Evolutionary conservation across 2,888 invertebrate species (phyloP).

Genomic region (Podabrus alpinus): DNA sequence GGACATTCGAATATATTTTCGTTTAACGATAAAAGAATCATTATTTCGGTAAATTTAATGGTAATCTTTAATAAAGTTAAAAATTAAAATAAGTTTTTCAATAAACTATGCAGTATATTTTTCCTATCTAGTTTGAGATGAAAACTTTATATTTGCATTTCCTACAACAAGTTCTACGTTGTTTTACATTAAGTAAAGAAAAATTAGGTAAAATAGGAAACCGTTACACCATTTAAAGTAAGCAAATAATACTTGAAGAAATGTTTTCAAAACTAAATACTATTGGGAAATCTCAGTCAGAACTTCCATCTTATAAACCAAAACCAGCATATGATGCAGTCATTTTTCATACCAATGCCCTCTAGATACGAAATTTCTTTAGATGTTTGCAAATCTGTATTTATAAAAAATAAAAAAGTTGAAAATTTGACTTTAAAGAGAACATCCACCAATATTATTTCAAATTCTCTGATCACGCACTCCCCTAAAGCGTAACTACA

Average conservation of each 20-base stretch:
- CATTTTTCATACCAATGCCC: slow-evolving; percentile 22
- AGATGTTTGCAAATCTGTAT: slow-evolving; percentile 20
- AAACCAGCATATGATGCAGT: slow-evolving; percentile 19
- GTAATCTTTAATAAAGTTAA: not conserved
- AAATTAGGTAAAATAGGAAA: slow-evolving; percentile 1
- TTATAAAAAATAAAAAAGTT: slow-evolving; percentile 15
- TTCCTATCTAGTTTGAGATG: not conserved
- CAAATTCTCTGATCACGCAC: slow-evolving; percentile 16
- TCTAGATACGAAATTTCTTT: slow-evolving; percentile 7
- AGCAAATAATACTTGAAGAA: slow-evolving; percentile 20
- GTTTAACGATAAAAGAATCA: not conserved
- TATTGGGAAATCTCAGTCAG: slow-evolving; percentile 24
- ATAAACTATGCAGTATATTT: too few species aligned
- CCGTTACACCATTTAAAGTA: slow-evolving; percentile 3
- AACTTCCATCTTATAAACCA: slow-evolving; percentile 25
- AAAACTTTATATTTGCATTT: not conserved
- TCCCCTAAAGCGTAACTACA: slow-evolving; percentile 3
- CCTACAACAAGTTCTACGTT: not conserved
- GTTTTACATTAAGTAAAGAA: slow-evolving; percentile 8
- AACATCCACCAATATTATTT: slow-evolving; percentile 18
- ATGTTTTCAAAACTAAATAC: slow-evolving; percentile 23
- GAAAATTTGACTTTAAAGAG: slow-evolving; percentile 20
- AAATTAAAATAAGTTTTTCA: not conserved
- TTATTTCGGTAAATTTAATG: not conserved
- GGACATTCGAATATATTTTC: not conserved